phyloP scores from a whole-genome alignment of 2,888 invertebrate species.

The Drosophila parthenogenetica region DNA sequence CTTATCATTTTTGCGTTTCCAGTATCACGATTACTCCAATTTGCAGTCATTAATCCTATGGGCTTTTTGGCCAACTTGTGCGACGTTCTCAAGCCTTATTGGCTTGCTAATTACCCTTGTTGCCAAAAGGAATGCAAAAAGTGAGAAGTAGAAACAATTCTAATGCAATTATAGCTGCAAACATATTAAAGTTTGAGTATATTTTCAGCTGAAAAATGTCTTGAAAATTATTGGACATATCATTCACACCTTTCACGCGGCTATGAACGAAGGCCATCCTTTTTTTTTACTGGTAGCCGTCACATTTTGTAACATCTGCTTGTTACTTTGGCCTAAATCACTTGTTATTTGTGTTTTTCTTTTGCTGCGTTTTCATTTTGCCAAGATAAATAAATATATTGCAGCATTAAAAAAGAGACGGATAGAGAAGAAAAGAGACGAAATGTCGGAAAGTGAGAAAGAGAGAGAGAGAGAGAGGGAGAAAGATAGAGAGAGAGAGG shows the following conservation, averaged over 20 bases:
- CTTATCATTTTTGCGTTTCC: conserved; percentile 63
- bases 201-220: conserved; percentile 8
- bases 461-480: not conserved
- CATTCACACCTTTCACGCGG: not conserved
- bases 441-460: not conserved
- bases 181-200: conserved; percentile 6
- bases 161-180: conserved; percentile 4
- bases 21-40: conserved; percentile 67
- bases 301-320: conserved; percentile 22
- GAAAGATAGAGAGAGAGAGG: not conserved
- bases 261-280: not conserved
- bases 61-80: conserved; percentile 11
- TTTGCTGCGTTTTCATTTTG: conserved; percentile 23
- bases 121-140: not conserved
- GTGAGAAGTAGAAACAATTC: not conserved
- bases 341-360: conserved; percentile 21
- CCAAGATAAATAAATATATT: conserved; percentile 52
- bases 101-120: conserved; percentile 38
- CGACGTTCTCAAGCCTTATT: conserved; percentile 13
- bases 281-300: not conserved
- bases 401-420: conserved; percentile 20
- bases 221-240: not conserved
- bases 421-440: not conserved
- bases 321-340: conserved; percentile 39
- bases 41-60: conserved; percentile 60